Base-by-base conservation (phyloP, 1,140 invertebrate species). In the Bombus ignitus region DNA sequence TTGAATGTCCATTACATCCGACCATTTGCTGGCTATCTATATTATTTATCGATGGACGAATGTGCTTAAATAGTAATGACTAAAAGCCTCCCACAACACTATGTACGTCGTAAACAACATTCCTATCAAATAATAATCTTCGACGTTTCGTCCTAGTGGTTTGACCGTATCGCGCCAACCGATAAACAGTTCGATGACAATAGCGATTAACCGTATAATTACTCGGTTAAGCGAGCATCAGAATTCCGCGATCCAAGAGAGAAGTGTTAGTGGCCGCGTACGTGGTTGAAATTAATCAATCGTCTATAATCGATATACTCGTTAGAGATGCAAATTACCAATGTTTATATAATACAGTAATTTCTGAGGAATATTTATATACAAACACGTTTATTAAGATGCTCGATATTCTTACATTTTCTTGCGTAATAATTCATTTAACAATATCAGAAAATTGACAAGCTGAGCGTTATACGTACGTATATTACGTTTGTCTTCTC, bases 121-220 rank as follows among this genome's bases (percentile, higher is more conserved):
- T 47, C 70, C 39, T 35, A 47, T 57, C 53, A 53, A 76, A 44
- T 62, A 76, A 35, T 62, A 83, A 86, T 81, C 62, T 86, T 86
- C 68, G 84, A 82, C 74, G 25, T 37, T 18, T 18, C 25, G 47
- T 53, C 44, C 47, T 37, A n/a, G 71, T 42, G 39, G 76, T 10
- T 71, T 68, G 53, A 39, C 57, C 76, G 53, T 80, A 44, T 78
- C 73, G 62, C 37, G 53, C 35, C 22, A 79, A 72, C 39, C 35
- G 66, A 80, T 79, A 77, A 84, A 84, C 68, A 76, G 83, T 70
- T 59, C 77, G 47, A 62, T 74, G 78, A 85, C 78, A 85, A 81
- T 85, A 35, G 18, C 80, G 80, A 76, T 86, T 83, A 83, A 86
- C 80, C 70, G 78, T 81, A 85, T 85, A 86, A 88, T 88, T 81